Evolutionary conservation across 2,113 vertebrate species (phyloP).

Genomic region (Nematolebias whitei): DNA sequence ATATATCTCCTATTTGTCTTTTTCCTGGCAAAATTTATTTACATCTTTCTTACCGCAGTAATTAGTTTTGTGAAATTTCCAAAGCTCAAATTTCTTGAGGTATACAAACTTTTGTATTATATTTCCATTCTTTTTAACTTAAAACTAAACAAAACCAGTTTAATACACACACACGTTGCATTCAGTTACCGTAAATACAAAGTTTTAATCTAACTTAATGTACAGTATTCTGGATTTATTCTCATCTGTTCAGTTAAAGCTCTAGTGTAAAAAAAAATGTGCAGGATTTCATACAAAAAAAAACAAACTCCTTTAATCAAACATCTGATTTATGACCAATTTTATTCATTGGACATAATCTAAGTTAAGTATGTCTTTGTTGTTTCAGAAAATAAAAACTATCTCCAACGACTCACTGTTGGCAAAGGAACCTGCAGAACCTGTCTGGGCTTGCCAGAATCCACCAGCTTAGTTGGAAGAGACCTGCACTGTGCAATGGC

Average conservation of each 20-base stretch:
- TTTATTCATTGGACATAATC: not conserved
- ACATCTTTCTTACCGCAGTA: too few relatives aligned
- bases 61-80: too few relatives aligned
- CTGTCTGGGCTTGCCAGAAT: slow-evolving; percentile 53
- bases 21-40: too few relatives aligned
- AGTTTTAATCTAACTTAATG: not conserved
- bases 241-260: not conserved
- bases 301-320: not conserved
- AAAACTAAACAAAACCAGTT: too few relatives aligned
- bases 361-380: slow-evolving; percentile 22
- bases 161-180: not conserved
- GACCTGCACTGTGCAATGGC: slow-evolving; percentile 78
- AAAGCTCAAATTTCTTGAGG: not conserved
- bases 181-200: not conserved
- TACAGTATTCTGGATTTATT: not conserved
- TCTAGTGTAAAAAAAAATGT: not conserved
- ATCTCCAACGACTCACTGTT: slow-evolving; percentile 6
- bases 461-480: slow-evolving; percentile 25
- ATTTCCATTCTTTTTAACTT: too few relatives aligned
- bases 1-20: too few relatives aligned
- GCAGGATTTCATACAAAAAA: not conserved
- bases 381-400: slow-evolving; percentile 38
- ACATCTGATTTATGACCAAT: not conserved
- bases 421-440: slow-evolving; percentile 50
- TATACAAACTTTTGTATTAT: not conserved